Base-by-base conservation (phyloP, 1,140 invertebrate species). In the Panagrolaimus sp. region DNA sequence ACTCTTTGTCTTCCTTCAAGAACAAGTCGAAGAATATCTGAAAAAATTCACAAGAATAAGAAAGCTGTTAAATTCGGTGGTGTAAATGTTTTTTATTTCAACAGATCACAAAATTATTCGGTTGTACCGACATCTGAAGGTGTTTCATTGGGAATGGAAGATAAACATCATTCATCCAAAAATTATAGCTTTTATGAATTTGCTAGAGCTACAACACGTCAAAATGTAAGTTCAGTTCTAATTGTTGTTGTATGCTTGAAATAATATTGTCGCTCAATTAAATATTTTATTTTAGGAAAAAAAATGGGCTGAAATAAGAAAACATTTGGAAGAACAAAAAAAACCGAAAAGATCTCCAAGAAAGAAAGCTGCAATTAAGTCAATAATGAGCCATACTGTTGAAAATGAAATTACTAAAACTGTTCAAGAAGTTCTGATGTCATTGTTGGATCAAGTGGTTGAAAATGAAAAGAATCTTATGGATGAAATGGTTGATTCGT, bases 181-280 rank as follows among this genome's bases (percentile, higher is more conserved):
- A 58, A 58, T 21, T 58, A 58, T 58, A 58, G 21, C 0, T 58
- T 58, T 58, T 21, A 58, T 58, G 52, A 28, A 28, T 58, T 58
- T 28, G 28, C 52, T n/a, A 21, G 52, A 26, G 52, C 52, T 2
- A 21, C 21, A 28, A 26, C 21, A 4, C 52, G 52, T 21, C 21
- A 58, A 26, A 58, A 58, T 58, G 52, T 58, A 12, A 58, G 52
- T 58, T 38, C 7, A 38, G 7, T 38, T 2, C 7, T 38, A 38
- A 38, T 38, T 38, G 32, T 7, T 7, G 32, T 7, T 38, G 2
- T 38, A 38, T 38, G 32, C 7, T 38, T 58, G 15, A 28, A 14
- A 10, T 1, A 5, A 24, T 7, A 8, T 52, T 58, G 21, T 14
- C 14, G n/a, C 1, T n/a, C 1, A 10, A 26, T 58, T 58, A 12